Evolutionary conservation across 2,888 invertebrate genomes (phyloP), one percentile per base, ranked within the genome.

Genomic region (Gymnoscelis rufifasciata): DNA sequence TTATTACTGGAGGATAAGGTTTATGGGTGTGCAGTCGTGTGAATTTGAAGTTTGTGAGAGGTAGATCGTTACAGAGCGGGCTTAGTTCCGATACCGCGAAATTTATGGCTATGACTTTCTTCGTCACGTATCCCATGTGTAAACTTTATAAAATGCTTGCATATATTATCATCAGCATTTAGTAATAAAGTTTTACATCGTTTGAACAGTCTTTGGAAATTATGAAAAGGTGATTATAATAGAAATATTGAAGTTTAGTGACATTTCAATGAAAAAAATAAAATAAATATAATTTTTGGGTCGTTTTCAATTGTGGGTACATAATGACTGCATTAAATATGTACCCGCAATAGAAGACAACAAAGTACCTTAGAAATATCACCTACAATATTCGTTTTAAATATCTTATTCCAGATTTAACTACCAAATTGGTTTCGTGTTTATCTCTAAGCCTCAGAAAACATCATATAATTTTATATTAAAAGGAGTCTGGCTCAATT

Each of bases 51-150:
- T 44, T 54, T 52, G 55, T 40, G 53, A 43, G 56, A 55, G 56
- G 53, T 54, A 43, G 57, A 57, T 62, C 55, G 61, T 66, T 62
- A 59, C 47, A 59, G 51, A 52, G 47, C 43, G 51, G 62, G 62
- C 65, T 65, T 62, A 64, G 62, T 70, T 68, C 68, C 64, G 66
- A 69, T 71, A 67, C 59, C 60, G 69, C 65, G 57, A 54, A 64
- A 73, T 75, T 74, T 67, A 68, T 66, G 62, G 48, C 62, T 52
- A 66, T 66, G 67, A 62, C 65, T 70, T 65, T 66, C 64, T 62
- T 54, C 54, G 55, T 63, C 64, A 66, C 62, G 63, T 66, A 52
- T 54, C 55, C 48, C 62, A 54, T 61, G 58, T 63, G 62, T 47
- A 65, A 63, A 66, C 56, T 61, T 62, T 50, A 59, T 60, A 57